Evolutionary conservation across 2,888 invertebrate species (phyloP), one percentile per base, ranked within the genome.

Genomic region (Xestia rhomboidea): DNA sequence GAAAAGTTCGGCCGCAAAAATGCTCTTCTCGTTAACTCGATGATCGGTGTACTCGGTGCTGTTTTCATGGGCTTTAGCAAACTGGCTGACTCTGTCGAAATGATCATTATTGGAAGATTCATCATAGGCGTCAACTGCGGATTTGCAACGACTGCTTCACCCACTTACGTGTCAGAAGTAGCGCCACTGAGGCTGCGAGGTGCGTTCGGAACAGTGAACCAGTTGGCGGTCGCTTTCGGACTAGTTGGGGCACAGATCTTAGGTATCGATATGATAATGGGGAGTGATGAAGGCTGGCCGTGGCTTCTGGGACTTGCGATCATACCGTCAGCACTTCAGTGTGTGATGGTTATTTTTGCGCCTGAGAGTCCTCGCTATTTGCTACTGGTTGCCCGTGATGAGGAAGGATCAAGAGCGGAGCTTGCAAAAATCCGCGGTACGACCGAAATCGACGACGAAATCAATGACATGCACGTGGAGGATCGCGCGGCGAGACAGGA

Each of bases 41-140:
- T 97, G 2, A 95, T 98, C 77, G 98, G 98, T 24, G 96, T 98
- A 34, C 89, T 97, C 24, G 98, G 98, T 49, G 98, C 97, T 21
- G 95, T 96, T 41, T 93, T 98, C 63, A 98, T 98, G 98, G 98
- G 97, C 60, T 97, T 97, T 89, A 97, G 98, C 87, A 97, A 97
- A 92, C 91, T 96, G 44, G 97, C 97, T n/a, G 92, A 93, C 76
- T 97, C 98, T 11, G 97, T 97, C 68, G 98, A 98, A 93, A 97
- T 98, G 97, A 97, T 98, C 80, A 98, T 98, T 85, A 96, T 98
- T 77, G 98, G 98, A 51, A 96, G 98, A 86, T 97, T 98, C 87
- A 93, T 98, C 72, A 98, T 98, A 80, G 98, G 98, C 63, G 96
- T 98, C 87, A 98, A 98, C 92, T 98, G 98, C 93, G 98, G 98